Conservation (phyloP, 2,113 vertebrate genomes). For the Sclerurus mexicanus region DNA sequence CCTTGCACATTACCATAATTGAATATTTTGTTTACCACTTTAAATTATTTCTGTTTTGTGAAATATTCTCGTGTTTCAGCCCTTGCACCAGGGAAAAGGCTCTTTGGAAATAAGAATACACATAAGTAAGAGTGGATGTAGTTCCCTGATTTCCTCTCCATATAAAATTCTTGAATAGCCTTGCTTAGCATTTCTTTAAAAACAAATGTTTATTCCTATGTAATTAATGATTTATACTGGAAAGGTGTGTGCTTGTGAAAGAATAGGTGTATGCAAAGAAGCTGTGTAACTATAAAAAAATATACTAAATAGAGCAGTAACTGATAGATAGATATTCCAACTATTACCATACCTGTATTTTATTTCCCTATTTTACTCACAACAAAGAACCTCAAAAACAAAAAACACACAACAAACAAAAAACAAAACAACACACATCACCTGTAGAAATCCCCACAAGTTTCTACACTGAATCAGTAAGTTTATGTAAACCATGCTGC, state of each 20-base stretch:
- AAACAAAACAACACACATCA: no score
- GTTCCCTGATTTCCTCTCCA: neutral
- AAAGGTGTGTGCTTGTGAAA: neutral
- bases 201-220: neutral
- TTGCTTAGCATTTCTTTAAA: neutral
- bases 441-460: neutral
- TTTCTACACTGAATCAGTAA: neutral
- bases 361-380: neutral
- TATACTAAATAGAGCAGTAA: neutral
- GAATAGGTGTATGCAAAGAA: neutral
- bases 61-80: neutral
- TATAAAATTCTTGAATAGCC: neutral
- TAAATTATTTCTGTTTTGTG: neutral
- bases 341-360: neutral
- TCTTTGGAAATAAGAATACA: neutral
- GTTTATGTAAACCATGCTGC: neutral
- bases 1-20: neutral
- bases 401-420: neutral
- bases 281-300: neutral
- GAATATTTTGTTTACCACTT: neutral
- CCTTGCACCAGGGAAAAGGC: neutral
- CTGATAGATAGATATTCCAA: neutral
- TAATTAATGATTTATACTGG: neutral
- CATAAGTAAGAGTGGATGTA: rapidly evolving
- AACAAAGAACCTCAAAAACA: neutral